Conservation (phyloP, 2,113 vertebrate species). For the Megatriorchis doriae region DNA sequence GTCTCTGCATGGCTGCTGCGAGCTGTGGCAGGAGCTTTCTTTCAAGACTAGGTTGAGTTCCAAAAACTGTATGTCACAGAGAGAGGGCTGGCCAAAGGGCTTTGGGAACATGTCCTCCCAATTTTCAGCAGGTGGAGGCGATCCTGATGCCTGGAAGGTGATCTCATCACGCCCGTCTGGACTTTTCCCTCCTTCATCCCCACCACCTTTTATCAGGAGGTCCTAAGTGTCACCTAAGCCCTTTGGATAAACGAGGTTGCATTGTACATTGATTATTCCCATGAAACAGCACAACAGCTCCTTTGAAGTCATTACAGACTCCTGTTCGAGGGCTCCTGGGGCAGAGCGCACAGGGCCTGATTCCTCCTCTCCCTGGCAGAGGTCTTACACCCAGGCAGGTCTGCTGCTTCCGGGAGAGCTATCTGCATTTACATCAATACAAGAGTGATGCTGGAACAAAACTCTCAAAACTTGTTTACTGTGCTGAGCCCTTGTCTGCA, state of each 20-base stretch:
- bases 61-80: neutral
- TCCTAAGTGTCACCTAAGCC: constrained; percentile 44
- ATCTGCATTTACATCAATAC: neutral
- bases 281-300: constrained; percentile 18
- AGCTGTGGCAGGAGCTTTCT: neutral
- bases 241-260: constrained; percentile 29
- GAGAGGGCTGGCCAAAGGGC: neutral
- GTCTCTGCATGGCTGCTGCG: neutral
- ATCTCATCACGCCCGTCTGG: neutral
- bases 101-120: neutral
- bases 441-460: neutral
- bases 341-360: neutral
- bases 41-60: neutral
- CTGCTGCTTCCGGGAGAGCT: neutral
- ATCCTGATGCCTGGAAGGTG: neutral
- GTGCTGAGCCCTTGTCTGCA: neutral
- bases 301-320: constrained; percentile 39
- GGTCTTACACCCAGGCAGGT: neutral
- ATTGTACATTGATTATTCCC: constrained; percentile 33
- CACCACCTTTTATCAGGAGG: neutral
- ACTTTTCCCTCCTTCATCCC: neutral
- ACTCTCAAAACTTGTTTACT: neutral
- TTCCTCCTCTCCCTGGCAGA: neutral
- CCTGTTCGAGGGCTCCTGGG: neutral
- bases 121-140: neutral